Evolutionary conservation across 1,140 invertebrate genomes (phyloP).

Genomic region (Atta cephalotes): DNA sequence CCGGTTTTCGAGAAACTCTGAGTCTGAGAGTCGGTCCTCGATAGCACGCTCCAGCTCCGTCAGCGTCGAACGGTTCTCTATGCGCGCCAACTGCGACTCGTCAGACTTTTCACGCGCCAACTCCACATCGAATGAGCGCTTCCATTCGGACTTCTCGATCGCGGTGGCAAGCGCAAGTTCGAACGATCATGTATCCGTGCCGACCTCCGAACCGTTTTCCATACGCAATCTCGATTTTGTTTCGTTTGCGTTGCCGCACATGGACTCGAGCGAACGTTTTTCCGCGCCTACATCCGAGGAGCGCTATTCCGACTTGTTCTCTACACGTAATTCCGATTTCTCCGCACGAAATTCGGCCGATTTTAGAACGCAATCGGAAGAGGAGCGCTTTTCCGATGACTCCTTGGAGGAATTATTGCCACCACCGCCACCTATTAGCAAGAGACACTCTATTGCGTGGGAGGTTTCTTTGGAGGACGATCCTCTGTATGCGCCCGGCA

Average conservation of each 20-base stretch:
- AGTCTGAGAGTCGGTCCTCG: constrained; percentile 82
- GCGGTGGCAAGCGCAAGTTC: constrained; percentile 84
- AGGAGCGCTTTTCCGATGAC: constrained; percentile 93
- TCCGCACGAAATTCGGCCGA: constrained; percentile 84
- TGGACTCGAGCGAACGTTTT: constrained; percentile 82
- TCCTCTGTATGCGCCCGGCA: constrained; percentile 90
- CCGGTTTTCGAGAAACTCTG: constrained; percentile 82
- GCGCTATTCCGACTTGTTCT: constrained; percentile 83
- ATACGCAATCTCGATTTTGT: constrained; percentile 84
- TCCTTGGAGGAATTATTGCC: constrained; percentile 91
- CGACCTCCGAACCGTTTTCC: constrained; percentile 83
- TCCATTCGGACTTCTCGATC: constrained; percentile 85
- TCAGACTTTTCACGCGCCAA: constrained; percentile 85
- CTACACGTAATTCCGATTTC: constrained; percentile 84
- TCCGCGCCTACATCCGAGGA: constrained; percentile 81
- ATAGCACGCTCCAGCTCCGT: constrained; percentile 84
- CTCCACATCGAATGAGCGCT: constrained; percentile 84
- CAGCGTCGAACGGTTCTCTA: constrained; percentile 84
- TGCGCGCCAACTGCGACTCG: constrained; percentile 84
- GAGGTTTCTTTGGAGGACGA: constrained; percentile 92
- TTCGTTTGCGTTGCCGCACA: constrained; percentile 80
- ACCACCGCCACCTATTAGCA: constrained; percentile 88
- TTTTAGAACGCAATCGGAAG: constrained; percentile 87
- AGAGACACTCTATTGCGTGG: constrained; percentile 93
- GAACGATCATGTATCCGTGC: constrained; percentile 83